Conservation (phyloP, 1,140 invertebrate genomes). For the Coelopa frigida region DNA sequence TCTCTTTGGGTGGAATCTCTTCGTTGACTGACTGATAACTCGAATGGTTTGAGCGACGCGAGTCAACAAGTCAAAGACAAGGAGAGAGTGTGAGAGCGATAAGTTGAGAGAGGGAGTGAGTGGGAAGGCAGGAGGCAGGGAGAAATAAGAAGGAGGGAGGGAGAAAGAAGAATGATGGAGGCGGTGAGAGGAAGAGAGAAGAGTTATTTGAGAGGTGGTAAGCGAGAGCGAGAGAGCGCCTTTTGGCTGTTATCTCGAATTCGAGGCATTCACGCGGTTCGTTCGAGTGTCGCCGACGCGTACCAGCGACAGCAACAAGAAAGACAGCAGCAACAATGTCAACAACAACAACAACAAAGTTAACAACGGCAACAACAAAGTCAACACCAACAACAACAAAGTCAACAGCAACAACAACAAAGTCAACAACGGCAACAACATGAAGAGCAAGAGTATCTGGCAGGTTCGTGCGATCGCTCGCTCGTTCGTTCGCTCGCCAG, state of each 20-base stretch:
- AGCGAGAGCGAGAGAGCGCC: background rate
- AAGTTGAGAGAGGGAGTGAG: background rate
- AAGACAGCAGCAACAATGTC: too few species aligned
- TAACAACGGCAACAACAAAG: slow-evolving; percentile 1
- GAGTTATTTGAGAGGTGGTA: background rate
- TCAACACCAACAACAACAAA: too few species aligned
- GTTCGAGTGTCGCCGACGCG: too few species aligned
- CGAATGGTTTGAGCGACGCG: too few species aligned
- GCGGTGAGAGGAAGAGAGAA: background rate
- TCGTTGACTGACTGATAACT: too few species aligned
- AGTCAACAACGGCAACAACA: background rate
- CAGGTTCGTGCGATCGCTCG: background rate
- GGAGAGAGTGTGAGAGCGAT: slow-evolving; percentile 5
- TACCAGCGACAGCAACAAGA: too few species aligned
- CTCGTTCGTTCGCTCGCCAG: slow-evolving; percentile 1
- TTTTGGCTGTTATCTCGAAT: too few species aligned
- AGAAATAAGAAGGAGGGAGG: slow-evolving; percentile 1
- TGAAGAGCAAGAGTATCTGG: background rate
- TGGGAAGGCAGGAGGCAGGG: background rate
- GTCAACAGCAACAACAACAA: too few species aligned
- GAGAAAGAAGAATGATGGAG: slow-evolving; percentile 10
- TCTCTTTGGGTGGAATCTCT: too few species aligned
- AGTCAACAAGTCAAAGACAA: background rate
- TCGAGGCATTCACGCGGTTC: too few species aligned
- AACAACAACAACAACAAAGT: too few species aligned